phyloP scores from a whole-genome alignment of 2,888 invertebrate species.

The Noctua janthe region DNA sequence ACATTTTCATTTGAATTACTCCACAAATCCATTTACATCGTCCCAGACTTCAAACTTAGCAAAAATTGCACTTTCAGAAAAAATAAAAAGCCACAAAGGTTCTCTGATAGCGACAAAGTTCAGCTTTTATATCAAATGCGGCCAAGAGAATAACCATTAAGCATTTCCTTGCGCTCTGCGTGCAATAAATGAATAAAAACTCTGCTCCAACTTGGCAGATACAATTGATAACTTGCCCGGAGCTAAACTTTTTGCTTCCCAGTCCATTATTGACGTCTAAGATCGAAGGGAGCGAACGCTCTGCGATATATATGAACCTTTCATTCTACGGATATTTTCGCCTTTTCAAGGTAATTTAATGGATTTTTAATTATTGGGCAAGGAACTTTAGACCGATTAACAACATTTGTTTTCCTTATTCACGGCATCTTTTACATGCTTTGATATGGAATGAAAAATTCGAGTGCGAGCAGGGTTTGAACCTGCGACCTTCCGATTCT shows the following conservation, averaged over 20 bases:
- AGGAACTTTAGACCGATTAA: conserved; percentile 44
- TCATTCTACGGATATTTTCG: conserved; percentile 69
- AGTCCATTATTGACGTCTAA: conserved; percentile 83
- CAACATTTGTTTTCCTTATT: conserved; percentile 38
- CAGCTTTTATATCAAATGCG: conserved; percentile 81
- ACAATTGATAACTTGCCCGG: conserved; percentile 86
- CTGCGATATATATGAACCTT: conserved; percentile 73
- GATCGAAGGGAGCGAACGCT: conserved; percentile 73
- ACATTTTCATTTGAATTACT: conserved; percentile 72
- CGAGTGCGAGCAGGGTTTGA: too few species aligned
- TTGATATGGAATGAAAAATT: too few species aligned
- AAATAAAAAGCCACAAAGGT: conserved; percentile 78
- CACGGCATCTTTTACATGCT: conserved; percentile 33
- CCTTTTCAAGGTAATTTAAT: conserved; percentile 67
- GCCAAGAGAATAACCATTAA: conserved; percentile 84
- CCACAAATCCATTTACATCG: conserved; percentile 74
- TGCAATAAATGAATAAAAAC: conserved; percentile 87
- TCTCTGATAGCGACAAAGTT: conserved; percentile 79
- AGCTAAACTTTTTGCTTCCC: conserved; percentile 85
- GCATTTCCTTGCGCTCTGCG: conserved; percentile 82
- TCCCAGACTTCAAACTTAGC: conserved; percentile 72
- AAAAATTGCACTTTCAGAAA: conserved; percentile 78
- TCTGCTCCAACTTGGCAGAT: conserved; percentile 80
- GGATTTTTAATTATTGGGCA: conserved; percentile 61
- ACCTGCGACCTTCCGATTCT: too few species aligned